A percentile compares a stretch with the other conserved stretches of the same genome.
Evolutionary conservation across 2,113 vertebrate species (phyloP).

Genomic region (Syngnathus typhle): DNA sequence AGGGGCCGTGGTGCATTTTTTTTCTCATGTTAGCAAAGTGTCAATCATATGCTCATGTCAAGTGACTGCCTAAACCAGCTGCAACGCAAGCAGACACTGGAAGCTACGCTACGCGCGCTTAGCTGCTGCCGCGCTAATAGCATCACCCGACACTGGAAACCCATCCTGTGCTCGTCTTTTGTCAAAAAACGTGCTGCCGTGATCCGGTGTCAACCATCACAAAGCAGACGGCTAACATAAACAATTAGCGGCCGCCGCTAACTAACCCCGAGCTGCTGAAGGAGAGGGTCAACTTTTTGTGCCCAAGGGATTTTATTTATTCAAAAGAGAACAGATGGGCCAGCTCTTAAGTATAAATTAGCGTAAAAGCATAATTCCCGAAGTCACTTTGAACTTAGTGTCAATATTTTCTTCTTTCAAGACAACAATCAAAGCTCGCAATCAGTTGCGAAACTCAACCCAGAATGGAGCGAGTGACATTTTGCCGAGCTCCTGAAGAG

Average conservation of each 20-base stretch:
- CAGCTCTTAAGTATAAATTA: not conserved
- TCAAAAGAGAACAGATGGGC: not conserved
- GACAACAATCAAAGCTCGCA: not conserved
- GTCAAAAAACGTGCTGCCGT: not conserved
- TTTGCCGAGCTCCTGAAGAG: constrained; percentile 1
- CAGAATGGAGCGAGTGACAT: too few relatives aligned
- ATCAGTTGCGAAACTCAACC: not conserved
- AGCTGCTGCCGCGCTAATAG: not conserved
- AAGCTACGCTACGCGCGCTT: not conserved
- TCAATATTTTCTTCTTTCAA: not conserved
- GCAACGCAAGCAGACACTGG: not conserved
- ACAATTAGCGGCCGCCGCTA: not conserved
- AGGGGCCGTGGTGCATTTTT: not conserved
- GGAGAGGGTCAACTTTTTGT: not conserved
- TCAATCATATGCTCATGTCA: not conserved
- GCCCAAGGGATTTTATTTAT: not conserved
- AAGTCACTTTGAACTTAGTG: not conserved
- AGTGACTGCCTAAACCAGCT: not conserved
- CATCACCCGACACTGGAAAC: not conserved
- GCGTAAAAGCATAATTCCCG: not conserved
- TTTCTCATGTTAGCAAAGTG: not conserved
- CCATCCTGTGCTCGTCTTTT: not conserved
- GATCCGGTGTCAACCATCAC: not conserved
- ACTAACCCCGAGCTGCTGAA: not conserved
- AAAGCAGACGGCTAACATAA: not conserved